Evolutionary conservation across 2,113 vertebrate genomes (phyloP), one percentile per base, ranked within the genome.

Genomic region (Alligator mississippiensis): DNA sequence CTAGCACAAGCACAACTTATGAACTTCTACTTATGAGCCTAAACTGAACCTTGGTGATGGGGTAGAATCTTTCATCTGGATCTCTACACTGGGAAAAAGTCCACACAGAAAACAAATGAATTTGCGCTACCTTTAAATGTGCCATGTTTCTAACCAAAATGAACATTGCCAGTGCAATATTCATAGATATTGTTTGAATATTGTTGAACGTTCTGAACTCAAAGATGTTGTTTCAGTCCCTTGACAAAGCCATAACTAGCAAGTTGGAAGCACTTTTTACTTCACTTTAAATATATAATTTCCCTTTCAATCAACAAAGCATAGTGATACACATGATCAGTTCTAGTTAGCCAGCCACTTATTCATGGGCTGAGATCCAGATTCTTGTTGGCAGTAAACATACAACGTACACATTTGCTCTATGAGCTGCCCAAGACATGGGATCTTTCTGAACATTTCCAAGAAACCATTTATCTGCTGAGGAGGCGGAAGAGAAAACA

Each of bases 381-480:
- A 47, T 47, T 47, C 47, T 47, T 47, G 47, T 47, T 47, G 47
- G 47, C 47, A 47, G 47, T 47, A 47, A n/a, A 84, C 34, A n/a
- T 76, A 27, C 2, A 47, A 62, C 7, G 28, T 30, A 66, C 47
- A 34, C 14, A 4, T 2, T 86, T 6, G 7, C 4, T 27, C 1
- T 70, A 25, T 72, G 79, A 82, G 17, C 0, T 8, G 81, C 18
- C 6, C 2, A 61, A 82, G 74, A 27, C 1, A 66, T 0, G 0
- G 60, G 83, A 86, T 82, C 92, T 81, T 88, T 6, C 11, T 74
- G 84, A 86, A 77, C 6, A n/a, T 9, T 38, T 92, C 87, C 66
- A 63, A 77, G n/a, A 38, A 27, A 4, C 57, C 30, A 11, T 77
- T 58, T 74, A 74, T 19, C 30, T 54, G 16, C 14, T 34, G 78